phyloP scores from a whole-genome alignment of 1,140 invertebrate species.

The Cydia pomonella region DNA sequence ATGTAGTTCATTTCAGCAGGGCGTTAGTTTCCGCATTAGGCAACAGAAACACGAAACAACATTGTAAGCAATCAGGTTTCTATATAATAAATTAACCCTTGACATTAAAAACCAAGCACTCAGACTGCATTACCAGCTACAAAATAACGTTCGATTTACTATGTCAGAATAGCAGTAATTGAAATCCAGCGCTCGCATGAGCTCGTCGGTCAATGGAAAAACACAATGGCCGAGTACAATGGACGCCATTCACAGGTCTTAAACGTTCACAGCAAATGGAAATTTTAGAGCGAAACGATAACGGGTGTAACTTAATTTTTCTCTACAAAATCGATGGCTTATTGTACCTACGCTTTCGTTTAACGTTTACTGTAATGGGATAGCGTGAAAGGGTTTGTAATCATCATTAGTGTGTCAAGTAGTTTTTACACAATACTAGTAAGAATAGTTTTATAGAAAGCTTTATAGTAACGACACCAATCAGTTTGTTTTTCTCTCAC shows the following conservation, averaged over 20 bases:
- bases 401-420: neutral
- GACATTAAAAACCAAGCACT: neutral
- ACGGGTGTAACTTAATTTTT: constrained; percentile 46
- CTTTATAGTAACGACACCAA: neutral
- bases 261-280: constrained; percentile 55
- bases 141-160: constrained; percentile 47
- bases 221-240: constrained; percentile 56
- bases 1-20: too few species aligned
- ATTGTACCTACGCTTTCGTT: constrained; percentile 12
- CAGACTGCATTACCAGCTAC: constrained; percentile 35
- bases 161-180: constrained; percentile 51
- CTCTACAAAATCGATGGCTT: constrained; percentile 30
- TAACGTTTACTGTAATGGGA: neutral
- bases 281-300: constrained; percentile 55
- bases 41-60: too few species aligned
- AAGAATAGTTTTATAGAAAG: neutral
- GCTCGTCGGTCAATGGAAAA: constrained; percentile 54
- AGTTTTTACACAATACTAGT: neutral
- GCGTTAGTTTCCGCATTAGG: too few species aligned
- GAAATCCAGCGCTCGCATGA: constrained; percentile 53
- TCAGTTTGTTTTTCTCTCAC: too few species aligned
- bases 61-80: too few species aligned
- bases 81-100: neutral
- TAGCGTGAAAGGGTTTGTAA: neutral
- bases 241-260: constrained; percentile 52